Base-by-base conservation (phyloP, 2,113 vertebrate species). In the Ceyx margarethae region DNA sequence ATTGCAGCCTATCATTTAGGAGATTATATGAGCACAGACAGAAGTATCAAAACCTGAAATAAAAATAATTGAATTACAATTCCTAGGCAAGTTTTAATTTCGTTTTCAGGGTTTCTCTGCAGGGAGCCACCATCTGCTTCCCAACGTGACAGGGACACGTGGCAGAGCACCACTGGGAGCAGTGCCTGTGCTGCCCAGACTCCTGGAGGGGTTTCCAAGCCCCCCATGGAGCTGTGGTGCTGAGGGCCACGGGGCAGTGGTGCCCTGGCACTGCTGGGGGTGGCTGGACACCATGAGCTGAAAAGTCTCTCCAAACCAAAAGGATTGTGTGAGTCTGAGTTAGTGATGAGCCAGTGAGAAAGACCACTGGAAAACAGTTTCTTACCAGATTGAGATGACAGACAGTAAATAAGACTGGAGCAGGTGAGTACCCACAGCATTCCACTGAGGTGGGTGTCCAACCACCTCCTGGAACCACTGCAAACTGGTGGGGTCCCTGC, bases 381-480 rank as follows among this genome's bases (percentile, higher is more conserved):
- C 26, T 31, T 25, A 5, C 37, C 31, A n/a, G 54, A 26, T 62
- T 13, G 56, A 13, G 48, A 7, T 22, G 48, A 9, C 42, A 46
- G 16, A 13, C 15, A 11, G 26, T 29, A 6, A 56, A 60, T 11
- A 14, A 21, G 29, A 33, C 66, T 0, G 3, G 29, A 5, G 3
- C 54, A 7, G 3, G 4, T 3, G 28, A 37, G 58, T 6, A 26
- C 26, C 26, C 26, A 9, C 35, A 26, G 5, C 19, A 1, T 5
- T 15, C 14, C 14, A 3, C 2, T 2, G 6, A 29, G 64, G 51
- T 17, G 37, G 25, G 4, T 12, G 29, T 54, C 17, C 12, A 15
- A 37, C 14, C 10, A 14, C 11, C 0, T 18, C 45, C 10, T 22
- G 8, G 13, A n/a, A 3, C 42, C 29, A 0, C 10, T 28, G 35